Evolutionary conservation across 1,140 invertebrate genomes (phyloP), one percentile per base, ranked within the genome.

Genomic region (Drosophila melanogaster): DNA sequence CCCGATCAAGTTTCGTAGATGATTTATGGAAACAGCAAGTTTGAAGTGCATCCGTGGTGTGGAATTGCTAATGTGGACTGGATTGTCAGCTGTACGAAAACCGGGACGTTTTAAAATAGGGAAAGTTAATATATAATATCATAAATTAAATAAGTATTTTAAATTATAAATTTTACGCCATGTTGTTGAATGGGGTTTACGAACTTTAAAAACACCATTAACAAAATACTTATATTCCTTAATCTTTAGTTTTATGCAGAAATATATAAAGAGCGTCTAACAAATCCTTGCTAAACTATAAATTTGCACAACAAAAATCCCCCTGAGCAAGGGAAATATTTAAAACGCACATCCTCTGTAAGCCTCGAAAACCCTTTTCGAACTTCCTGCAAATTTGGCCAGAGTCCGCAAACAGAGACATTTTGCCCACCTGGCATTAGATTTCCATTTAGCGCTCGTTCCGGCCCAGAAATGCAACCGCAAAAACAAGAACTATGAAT

Each of bases 401-500:
- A 58, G 46, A 50, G 44, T 15, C 44, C 62, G 19, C 37, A 61
- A 56, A 49, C 37, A 40, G 54, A 66, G 56, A 64, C 61, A 69
- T 73, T 79, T 79, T 44, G 46, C 64, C 66, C 80, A 55, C 69
- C 77, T 79, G 73, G 72, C 53, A 46, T 73, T 81, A 22, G 54
- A 77, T 77, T 78, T 78, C 59, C 57, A 73, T 73, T 79, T 64
- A 78, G 58, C 33, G 59, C 61, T 64, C 66, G 70, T 72, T 77
- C 79, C 64, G 60, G 37, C 62, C 76, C 49, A 54, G 74, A 83
- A 84, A 61, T 61, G 74, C 77, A 73, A 77, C 87, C 81, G 62
- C 86, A 86, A 86, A 90, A 84, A 76, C 86, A 83, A 86, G 79
- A 90, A 87, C 86, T 81, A 80, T 90, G 86, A 90, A 90, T 86